Base-by-base conservation (phyloP, 2,888 invertebrate species). In the Apamea crenata region DNA sequence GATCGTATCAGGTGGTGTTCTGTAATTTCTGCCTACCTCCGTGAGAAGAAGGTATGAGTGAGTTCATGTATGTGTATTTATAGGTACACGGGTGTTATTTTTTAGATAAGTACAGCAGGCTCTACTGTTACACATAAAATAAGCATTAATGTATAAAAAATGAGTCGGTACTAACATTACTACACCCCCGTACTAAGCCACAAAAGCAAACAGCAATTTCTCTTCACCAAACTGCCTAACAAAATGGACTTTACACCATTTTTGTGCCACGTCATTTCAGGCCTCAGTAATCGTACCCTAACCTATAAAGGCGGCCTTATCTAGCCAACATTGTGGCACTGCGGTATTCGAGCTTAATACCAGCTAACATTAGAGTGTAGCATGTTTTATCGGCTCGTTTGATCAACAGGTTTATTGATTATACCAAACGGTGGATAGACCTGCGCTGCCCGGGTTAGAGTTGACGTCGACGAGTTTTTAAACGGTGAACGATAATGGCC, bases 371-470 rank as follows among this genome's bases (percentile, higher is more conserved):
- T 83, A 86, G 82, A 77, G 81, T 78, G 69, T 77, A 72, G 73
- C 68, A 74, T 79, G 81, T 85, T 88, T 87, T 89, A 89, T 87
- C 88, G 85, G 66, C 50, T 53, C 69, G 80, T 77, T 81, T 69
- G 72, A 88, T 90, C 90, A 90, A 89, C 88, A 89, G 88, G 88
- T 90, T 77, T 88, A 89, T 89, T 83, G 90, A 89, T 90, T 88
- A 69, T 72, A 77, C 87, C 7, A 59, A 83, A 78, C 44, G 67
- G 25, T 83, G 47, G 44, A 78, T 70, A 61, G 40, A 66, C 29
- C 47, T 59, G n/a, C 65, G 80, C 44, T 78, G 32, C 63, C 53
- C 59, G 44, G 32, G n/a, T 65, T 53, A 74, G 32, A n/a, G 14
- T 36, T 59, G 32, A 71, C 12, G n/a, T 50, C 16, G 47, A 25